Evolutionary conservation across 2,797 vertebrate genomes (phyloP), one percentile per base, ranked within the genome.

Genomic region (Gambelia wislizenii): DNA sequence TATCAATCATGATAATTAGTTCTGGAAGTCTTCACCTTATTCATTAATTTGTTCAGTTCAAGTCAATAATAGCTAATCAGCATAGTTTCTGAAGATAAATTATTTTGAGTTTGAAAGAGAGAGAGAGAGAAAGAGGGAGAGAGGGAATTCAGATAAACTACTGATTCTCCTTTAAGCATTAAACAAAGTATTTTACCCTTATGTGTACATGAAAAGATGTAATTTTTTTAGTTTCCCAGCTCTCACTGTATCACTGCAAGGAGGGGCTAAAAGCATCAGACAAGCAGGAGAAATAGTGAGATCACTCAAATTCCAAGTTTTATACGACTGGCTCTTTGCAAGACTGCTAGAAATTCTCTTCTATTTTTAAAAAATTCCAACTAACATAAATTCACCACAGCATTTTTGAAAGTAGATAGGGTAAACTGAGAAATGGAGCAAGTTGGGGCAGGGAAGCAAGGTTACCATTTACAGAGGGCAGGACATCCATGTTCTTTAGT

Each of bases 11-110:
- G 20, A 54, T 52, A 14, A 72, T 49, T 44, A n/a, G 54, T 61
- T 52, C 14, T 18, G 25, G 25, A 33, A 83, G 39, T 44, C 67
- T 84, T 84, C 67, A 22, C 2, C 22, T 70, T 72, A 54, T 52
- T 70, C 30, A 44, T 72, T 84, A 54, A 54, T 72, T 84, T 52
- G 44, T 39, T 36, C 64, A 74, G 67, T 22, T 84, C 67, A 84
- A 70, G 42, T 82, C 56, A 39, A 59, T 39, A 61, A 84, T 49
- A 84, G 49, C 33, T 70, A 16, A 67, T 84, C 47, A 84, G 44
- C 67, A 84, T 52, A 70, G 12, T 47, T 70, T 84, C 33, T 70
- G 64, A 84, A 69, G 64, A n/a, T 36, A 52, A 83, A 83, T 69
- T 52, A 52, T 52, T 70, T 84, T 70, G 30, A 36, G 8, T 47